Evolutionary conservation across 2,888 invertebrate species (phyloP).

Genomic region (Peribatodes rhomboidaria): DNA sequence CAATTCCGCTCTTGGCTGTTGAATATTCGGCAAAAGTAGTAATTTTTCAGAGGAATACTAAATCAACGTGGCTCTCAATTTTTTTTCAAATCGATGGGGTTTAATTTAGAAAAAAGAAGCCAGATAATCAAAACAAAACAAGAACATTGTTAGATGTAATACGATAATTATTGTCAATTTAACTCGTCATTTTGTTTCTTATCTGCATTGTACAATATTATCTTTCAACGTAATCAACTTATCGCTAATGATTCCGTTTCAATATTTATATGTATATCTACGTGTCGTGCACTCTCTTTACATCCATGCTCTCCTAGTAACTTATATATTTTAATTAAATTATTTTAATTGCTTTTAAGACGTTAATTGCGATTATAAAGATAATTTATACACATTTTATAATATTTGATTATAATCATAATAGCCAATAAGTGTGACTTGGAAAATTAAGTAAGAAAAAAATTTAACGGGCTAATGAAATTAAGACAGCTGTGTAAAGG

Average conservation of each 20-base stretch:
- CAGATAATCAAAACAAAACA: too few relatives aligned
- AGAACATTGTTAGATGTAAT: background rate
- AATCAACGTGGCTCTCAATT: too few relatives aligned
- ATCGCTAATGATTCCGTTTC: conserved; percentile 2
- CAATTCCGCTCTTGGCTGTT: too few relatives aligned
- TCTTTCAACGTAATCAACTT: conserved; percentile 15
- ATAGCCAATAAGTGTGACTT: too few relatives aligned
- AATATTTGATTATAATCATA: background rate
- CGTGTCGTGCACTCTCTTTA: conserved; percentile 25
- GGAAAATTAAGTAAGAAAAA: background rate
- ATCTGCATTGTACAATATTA: conserved; percentile 5
- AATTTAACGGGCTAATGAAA: too few relatives aligned
- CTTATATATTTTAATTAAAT: conserved; percentile 49
- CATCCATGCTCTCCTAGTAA: conserved; percentile 54
- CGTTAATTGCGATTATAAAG: conserved; percentile 26
- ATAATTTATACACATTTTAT: conserved; percentile 13
- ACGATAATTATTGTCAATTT: background rate
- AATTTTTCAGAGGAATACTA: too few relatives aligned
- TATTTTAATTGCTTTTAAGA: conserved; percentile 33
- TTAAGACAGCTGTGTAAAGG: too few relatives aligned
- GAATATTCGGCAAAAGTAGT: too few relatives aligned
- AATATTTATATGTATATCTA: conserved; percentile 5
- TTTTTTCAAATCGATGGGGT: too few relatives aligned
- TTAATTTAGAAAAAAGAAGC: too few relatives aligned
- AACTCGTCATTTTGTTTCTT: background rate